Conservation (phyloP, 2,113 vertebrate species). For the Arizona elegans region DNA sequence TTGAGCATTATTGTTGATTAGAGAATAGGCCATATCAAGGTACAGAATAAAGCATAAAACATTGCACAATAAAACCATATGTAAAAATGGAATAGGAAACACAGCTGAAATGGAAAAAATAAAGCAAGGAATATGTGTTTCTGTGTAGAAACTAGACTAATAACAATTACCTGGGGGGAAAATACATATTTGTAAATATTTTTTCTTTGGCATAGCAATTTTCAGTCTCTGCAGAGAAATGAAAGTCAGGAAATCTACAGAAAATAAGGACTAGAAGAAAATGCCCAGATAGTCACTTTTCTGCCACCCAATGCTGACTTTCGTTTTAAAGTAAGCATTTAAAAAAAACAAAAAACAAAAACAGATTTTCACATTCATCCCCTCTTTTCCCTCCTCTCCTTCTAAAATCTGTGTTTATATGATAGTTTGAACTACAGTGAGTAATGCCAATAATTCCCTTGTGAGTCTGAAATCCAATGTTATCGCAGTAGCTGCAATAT, state of each 20-base stretch:
- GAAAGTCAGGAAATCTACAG: neutral
- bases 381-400: neutral
- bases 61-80: too few relatives aligned
- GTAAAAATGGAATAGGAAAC: too few relatives aligned
- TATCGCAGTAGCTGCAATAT: constrained; percentile 17
- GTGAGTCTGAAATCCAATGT: constrained; percentile 14
- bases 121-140: too few relatives aligned
- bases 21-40: too few relatives aligned
- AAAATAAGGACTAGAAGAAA: neutral
- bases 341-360: too few relatives aligned
- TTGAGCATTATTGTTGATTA: too few relatives aligned
- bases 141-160: too few relatives aligned
- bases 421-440: constrained; percentile 12
- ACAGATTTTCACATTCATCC: neutral
- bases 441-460: constrained; percentile 16
- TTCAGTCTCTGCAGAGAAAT: neutral
- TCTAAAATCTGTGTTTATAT: constrained; percentile 3
- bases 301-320: neutral
- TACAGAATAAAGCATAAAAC: too few relatives aligned
- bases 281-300: neutral
- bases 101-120: too few relatives aligned
- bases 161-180: neutral
- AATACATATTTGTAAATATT: neutral
- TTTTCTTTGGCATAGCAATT: neutral
- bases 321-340: neutral